Percentiles rank a stretch among this genome's conserved stretches.
These are phyloP conservation scores for Elachura formosa DNA, from an alignment of 2,113 vertebrate genomes.

Conservation along the genomic window DNA sequence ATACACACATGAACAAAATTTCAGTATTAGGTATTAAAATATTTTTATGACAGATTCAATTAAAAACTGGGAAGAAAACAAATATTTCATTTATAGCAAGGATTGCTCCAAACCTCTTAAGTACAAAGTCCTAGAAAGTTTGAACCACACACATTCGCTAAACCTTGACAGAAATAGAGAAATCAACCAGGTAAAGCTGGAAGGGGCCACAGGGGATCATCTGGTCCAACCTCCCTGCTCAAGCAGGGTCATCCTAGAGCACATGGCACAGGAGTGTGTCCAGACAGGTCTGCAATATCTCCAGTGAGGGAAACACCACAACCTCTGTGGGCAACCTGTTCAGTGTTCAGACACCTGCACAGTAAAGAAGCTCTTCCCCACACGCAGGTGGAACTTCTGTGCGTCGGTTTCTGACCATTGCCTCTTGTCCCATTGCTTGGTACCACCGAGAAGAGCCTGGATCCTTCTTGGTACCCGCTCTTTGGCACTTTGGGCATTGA, in stretches of 20 bases:
- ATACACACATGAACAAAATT: not conserved
- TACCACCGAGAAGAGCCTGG: no score
- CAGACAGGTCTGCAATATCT: rapidly evolving
- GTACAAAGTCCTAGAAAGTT: not conserved
- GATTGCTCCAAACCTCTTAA: not conserved
- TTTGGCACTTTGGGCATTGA: not conserved
- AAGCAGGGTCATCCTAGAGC: not conserved
- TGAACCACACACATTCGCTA: not conserved
- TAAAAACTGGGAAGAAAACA: not conserved
- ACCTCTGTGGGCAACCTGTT: not conserved
- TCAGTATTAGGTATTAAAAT: not conserved
- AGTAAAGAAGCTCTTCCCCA: not conserved
- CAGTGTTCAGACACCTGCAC: rapidly evolving
- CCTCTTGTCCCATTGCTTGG: not conserved
- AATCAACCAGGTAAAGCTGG: not conserved
- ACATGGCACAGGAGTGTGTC: not conserved
- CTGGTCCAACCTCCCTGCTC: not conserved
- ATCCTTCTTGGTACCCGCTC: rapidly evolving
- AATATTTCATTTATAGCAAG: not conserved
- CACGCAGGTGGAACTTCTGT: not conserved
- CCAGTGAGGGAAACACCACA: not conserved
- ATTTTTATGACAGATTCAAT: not conserved
- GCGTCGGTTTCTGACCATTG: not conserved
- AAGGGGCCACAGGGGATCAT: not conserved
- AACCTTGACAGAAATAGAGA: not conserved